Base-by-base conservation (phyloP, 2,888 invertebrate species). In the Proisotoma minuta region DNA sequence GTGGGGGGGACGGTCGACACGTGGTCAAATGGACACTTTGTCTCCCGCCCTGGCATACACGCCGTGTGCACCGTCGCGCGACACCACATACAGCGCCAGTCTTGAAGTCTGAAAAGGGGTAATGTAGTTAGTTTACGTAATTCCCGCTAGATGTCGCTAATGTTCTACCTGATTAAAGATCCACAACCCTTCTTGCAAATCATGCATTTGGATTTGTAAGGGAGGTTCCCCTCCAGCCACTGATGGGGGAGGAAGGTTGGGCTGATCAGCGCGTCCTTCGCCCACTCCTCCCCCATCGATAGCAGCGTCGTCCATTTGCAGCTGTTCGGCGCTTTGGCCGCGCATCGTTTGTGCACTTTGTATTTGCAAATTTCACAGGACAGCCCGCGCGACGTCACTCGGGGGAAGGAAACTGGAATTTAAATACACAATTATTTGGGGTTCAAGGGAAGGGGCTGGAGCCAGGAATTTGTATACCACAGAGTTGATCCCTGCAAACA, bases 301-400 rank as follows among this genome's bases (percentile, higher is more conserved):
- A 95, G 90, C 72, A 97, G 82, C 43, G 95, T 95, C 73, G 94
- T 97, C 97, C 97, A 97, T 78, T 98, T 98, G 83, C 97, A 98
- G 76, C 91, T 92, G 73, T 90, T 89, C 75, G 90, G 88, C 59
- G 96, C 93, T 76, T 93, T 90, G 59, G 88, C 85, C 0, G 94
- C 94, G 79, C 97, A 98, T 59, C 91, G 82, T 80, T 96, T 96
- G 81, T 98, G 97, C 65, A 93, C 92, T 78, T 97, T 96, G 79
- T 91, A 91, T 82, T 97, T 97, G 84, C 97, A 97, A 39, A 97
- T 89, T 80, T 96, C 96, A 79, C 97, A 97, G 71, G 94, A 94
- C 34, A 95, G 85, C 40, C 96, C 96, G 78, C 95, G 94, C 69
- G 94, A 94, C 1, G 95, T 94, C 47, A 96, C 93, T 53, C 95